Evolutionary conservation across 2,113 vertebrate genomes (phyloP), one percentile per base, ranked within the genome.

Genomic region (Dicaeum eximium): DNA sequence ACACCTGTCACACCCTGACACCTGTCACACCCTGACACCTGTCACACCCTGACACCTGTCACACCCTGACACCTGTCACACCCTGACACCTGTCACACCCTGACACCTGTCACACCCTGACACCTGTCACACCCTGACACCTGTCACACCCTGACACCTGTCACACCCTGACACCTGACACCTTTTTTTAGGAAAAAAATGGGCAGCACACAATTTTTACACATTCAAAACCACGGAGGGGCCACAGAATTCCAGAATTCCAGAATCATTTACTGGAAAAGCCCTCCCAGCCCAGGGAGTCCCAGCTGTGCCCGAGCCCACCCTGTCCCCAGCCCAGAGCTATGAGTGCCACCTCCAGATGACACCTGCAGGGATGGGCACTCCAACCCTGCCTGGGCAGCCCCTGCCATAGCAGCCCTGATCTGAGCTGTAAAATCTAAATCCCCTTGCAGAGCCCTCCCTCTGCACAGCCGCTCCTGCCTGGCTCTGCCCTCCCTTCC

Each of bases 211-310:
- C 15, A 6, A 27, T 48, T n/a, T 58, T 66, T 8, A 15, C 23
- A 13, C 0, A 1, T n/a, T 31, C 13, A n/a, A 71, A 89, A 15
- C 9, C 18, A 5, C 3, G 10, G 11, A 42, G 21, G 7, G 23
- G 15, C 10, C 27, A 4, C 0, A 22, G 44, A 33, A 37, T 27
- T 9, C 2, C 31, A 67, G 35, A 58, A 75, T 37, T 2, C 13
- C 21, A 4, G 22, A 2, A 5, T 18, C 17, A 2, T 0, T 60
- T 3, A 5, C 0, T 37, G 72, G 62, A 12, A 51, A 77, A 51
- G 7, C 25, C 25, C 61, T 58, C 17, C 33, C 3, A 58, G 61
- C 3, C 24, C 82, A 3, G 0, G 0, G 2, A 66, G 16, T 4
- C 30, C 70, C 7, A 50, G 30, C 35, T 30, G 70, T 57, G 60